Conservation (phyloP, 2,888 invertebrate genomes). For the Hermaeophaga mercurialis region DNA sequence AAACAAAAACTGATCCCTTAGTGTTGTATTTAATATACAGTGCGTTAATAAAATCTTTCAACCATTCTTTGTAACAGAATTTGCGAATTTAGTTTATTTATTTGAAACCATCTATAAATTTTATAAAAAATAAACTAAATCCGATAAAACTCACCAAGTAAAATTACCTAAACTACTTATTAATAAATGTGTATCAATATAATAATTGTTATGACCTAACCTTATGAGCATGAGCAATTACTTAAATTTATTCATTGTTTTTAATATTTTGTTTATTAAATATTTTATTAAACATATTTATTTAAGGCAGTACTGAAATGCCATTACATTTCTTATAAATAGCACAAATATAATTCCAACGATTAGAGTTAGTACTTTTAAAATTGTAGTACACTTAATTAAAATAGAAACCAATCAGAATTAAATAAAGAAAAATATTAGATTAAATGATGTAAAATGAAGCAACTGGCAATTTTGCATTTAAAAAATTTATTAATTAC, state of each 20-base stretch:
- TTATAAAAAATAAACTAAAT: too few relatives aligned
- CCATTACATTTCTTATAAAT: too few relatives aligned
- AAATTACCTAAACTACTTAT: slow-evolving; percentile 1
- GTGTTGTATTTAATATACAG: slow-evolving; percentile 15
- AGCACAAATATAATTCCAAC: too few relatives aligned
- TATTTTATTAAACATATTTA: not conserved
- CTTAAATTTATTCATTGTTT: not conserved
- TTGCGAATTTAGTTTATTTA: not conserved
- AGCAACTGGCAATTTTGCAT: too few relatives aligned
- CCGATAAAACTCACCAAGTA: too few relatives aligned
- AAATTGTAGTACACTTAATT: too few relatives aligned
- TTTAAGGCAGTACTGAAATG: not conserved
- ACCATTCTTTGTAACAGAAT: not conserved
- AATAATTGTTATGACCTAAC: slow-evolving; percentile 5
- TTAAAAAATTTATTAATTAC: too few relatives aligned
- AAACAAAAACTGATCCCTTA: slow-evolving; percentile 2
- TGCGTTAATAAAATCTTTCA: not conserved
- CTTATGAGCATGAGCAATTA: slow-evolving; percentile 4
- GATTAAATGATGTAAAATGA: too few relatives aligned
- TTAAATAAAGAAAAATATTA: too few relatives aligned
- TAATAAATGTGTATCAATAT: not conserved
- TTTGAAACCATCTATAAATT: slow-evolving; percentile 1
- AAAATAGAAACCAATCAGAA: too few relatives aligned
- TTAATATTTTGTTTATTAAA: too few relatives aligned
- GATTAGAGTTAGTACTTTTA: too few relatives aligned